A percentile compares a stretch with the other conserved stretches of the same genome.
Conservation (phyloP, 2,888 invertebrate genomes). For the Podotricha telesiphe region DNA sequence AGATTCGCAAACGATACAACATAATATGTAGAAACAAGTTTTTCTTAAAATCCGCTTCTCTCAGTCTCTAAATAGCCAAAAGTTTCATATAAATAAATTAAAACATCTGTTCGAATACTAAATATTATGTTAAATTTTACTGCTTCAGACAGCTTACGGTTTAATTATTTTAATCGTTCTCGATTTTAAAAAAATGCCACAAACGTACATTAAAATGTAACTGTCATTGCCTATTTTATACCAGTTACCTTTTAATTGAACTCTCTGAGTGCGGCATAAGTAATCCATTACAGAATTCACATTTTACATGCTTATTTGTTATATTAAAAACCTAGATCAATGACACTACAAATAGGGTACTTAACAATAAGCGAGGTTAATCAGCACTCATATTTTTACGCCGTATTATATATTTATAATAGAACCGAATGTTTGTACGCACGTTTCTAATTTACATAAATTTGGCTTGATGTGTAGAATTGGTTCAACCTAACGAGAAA, state of each 20-base stretch:
- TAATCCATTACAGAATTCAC: not conserved
- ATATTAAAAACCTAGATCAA: not conserved
- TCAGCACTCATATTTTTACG: conserved; percentile 14
- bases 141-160: not conserved
- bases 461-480: conserved; percentile 6
- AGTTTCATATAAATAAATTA: conserved; percentile 14
- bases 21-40: conserved; percentile 29
- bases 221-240: not conserved
- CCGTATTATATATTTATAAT: conserved; percentile 19
- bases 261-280: not conserved
- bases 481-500: conserved; percentile 70
- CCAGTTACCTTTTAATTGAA: not conserved
- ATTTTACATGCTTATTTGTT: not conserved
- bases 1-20: conserved; percentile 33
- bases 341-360: conserved; percentile 13
- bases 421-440: conserved; percentile 23
- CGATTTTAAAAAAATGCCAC: not conserved
- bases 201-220: not conserved
- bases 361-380: conserved; percentile 20
- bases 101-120: not conserved
- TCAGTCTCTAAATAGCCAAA: conserved; percentile 33
- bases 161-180: not conserved
- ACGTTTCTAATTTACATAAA: conserved; percentile 14
- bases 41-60: conserved; percentile 23
- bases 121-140: conserved; percentile 8